phyloP scores from a whole-genome alignment of 2,888 invertebrate genomes.

The Pherbina coryleti region DNA sequence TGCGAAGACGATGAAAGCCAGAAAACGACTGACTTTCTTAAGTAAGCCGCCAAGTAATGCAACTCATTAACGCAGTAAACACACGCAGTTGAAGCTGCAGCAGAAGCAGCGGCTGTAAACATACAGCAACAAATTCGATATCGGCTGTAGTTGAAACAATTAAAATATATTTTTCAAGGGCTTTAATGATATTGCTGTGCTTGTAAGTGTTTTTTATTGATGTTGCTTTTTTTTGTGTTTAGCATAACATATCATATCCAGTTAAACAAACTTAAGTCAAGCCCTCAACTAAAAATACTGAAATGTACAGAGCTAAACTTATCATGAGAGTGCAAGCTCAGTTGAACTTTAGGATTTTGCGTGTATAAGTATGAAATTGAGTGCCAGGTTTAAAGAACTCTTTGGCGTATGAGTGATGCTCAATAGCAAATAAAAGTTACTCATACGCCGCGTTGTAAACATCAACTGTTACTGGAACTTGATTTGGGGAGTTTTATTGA shows the following conservation, averaged over 20 bases:
- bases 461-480: no score
- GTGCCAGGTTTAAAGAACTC: background rate
- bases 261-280: no score
- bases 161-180: background rate
- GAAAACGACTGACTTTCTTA: constrained; percentile 59
- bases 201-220: background rate
- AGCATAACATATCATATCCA: background rate
- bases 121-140: background rate
- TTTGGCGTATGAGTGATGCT: background rate
- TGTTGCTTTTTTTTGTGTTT: background rate
- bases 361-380: no score
- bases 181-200: background rate
- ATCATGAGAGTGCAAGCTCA: no score
- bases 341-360: no score
- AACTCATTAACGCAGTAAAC: constrained; percentile 34
- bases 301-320: no score
- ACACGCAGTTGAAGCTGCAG: background rate
- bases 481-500: no score
- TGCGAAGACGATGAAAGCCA: constrained; percentile 53
- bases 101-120: background rate
- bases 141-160: background rate
- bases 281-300: no score
- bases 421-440: background rate
- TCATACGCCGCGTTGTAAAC: background rate
- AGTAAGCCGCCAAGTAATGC: constrained; percentile 56